These are phyloP conservation scores for Argyra leucocephala DNA, from an alignment of 2,888 invertebrate genomes.

Conservation along the genomic window DNA sequence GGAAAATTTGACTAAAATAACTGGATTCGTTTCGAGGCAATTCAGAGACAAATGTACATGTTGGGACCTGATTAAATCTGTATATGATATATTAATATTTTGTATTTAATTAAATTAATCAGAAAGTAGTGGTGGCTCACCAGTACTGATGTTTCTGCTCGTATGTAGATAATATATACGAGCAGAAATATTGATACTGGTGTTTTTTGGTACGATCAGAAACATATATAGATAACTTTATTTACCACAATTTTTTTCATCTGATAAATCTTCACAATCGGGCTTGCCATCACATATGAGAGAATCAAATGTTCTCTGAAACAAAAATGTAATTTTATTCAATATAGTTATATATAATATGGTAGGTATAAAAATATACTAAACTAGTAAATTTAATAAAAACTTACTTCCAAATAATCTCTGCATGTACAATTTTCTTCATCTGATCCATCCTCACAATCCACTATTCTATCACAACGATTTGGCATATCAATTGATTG, in stretches of 20 bases:
- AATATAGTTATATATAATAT: too few species aligned
- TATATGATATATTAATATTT: too few species aligned
- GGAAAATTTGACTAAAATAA: too few species aligned
- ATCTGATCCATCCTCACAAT: constrained; percentile 77
- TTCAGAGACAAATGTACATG: too few species aligned
- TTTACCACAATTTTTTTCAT: constrained; percentile 66
- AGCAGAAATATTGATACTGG: neutral
- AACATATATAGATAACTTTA: too few species aligned
- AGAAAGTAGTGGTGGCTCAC: too few species aligned
- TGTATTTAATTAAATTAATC: too few species aligned
- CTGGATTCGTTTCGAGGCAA: too few species aligned
- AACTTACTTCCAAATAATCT: constrained; percentile 50
- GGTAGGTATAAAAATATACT: neutral
- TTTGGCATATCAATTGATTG: constrained; percentile 53
- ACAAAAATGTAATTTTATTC: neutral
- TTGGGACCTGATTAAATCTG: too few species aligned
- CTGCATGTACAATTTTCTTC: constrained; percentile 62
- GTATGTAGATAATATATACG: neutral
- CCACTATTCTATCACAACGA: constrained; percentile 58
- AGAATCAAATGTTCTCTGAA: constrained; percentile 39
- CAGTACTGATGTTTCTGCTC: too few species aligned
- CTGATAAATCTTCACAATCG: constrained; percentile 65
- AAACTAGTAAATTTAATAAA: neutral
- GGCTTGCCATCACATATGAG: constrained; percentile 65
- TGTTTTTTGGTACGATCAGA: too few species aligned